Base-by-base conservation (phyloP, 2,113 vertebrate genomes). In the Tenrec ecaudatus region DNA sequence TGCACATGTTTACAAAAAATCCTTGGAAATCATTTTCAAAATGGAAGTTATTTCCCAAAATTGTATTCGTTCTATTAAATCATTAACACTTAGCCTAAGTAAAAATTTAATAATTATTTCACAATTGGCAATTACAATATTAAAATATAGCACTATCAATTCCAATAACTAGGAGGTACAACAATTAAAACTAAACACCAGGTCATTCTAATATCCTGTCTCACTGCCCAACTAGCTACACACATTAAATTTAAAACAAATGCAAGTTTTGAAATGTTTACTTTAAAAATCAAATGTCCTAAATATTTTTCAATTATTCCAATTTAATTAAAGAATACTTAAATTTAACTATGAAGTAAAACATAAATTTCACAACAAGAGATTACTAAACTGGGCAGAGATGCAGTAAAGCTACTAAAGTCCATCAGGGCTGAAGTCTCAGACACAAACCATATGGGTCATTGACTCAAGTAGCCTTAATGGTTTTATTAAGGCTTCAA, bases 391-490 rank as follows among this genome's bases (percentile, higher is more conserved):
- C 36, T 84, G 71, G n/a, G 71, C 47, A 92, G 76, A 95, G 69
- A 89, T 33, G 0, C 62, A 77, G 12, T 27, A 19, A 96, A 69
- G 69, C 33, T 82, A 91, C 64, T 53, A 12, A 96, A 92, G 86
- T 43, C 62, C 29, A 66, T 76, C 86, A 79, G 6, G 58, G 75
- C 6, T 80, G 19, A 95, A 92, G 80, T 80, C 84, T 94, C 57
- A 93, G 92, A 75, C 68, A 92, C 62, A 93, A 82, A 82, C 64
- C 86, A 71, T 80, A 92, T 79, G 79, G 88, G 77, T 94, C 95
- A 96, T 9, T 94, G 88, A 96, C 38, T 92, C 82, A 88, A 95
- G 86, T 20, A 81, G 68, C 58, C 75, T 85, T 93, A 82, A 93
- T 81, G 64, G 47, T 93, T 88, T 96, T 91, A 95, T 87, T 96